Percentiles rank a stretch among this genome's conserved stretches.
Conservation (phyloP, 2,797 vertebrate genomes). For the Hyperoplus lanceolatus region DNA sequence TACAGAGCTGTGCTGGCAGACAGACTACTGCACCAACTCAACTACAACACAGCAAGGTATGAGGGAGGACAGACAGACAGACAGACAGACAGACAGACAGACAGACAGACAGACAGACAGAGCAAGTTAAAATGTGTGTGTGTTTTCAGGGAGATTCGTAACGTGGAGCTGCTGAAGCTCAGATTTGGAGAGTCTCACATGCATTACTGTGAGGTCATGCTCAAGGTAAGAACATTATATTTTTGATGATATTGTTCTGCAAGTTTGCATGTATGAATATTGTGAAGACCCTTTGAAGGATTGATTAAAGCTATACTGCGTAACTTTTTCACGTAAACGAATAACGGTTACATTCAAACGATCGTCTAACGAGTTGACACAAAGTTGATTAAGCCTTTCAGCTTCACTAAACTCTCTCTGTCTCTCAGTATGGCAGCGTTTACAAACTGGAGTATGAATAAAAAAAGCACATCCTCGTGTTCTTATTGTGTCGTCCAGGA, state of each 20-base stretch:
- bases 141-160: slow-evolving; percentile 92
- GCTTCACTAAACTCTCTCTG: too few species aligned
- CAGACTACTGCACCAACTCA: slow-evolving; percentile 94
- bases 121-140: neutral
- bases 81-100: slow-evolving; percentile 73
- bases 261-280: neutral
- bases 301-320: neutral
- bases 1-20: slow-evolving; percentile 95
- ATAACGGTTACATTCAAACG: too few species aligned
- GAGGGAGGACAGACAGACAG: neutral
- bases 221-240: slow-evolving; percentile 88
- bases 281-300: neutral
- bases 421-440: too few species aligned
- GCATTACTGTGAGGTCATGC: slow-evolving; percentile 99
- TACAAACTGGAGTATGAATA: neutral
- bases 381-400: too few species aligned
- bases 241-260: too few species aligned
- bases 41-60: slow-evolving; percentile 96
- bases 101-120: slow-evolving; percentile 58
- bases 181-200: slow-evolving; percentile 97
- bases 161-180: slow-evolving; percentile 97
- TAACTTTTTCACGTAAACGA: too few species aligned
- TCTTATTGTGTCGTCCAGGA: slow-evolving; percentile 84
- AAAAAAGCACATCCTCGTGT: neutral
- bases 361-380: too few species aligned